These are phyloP conservation scores for Catocala sponsa DNA, from an alignment of 2,888 invertebrate genomes.

Conservation along the genomic window DNA sequence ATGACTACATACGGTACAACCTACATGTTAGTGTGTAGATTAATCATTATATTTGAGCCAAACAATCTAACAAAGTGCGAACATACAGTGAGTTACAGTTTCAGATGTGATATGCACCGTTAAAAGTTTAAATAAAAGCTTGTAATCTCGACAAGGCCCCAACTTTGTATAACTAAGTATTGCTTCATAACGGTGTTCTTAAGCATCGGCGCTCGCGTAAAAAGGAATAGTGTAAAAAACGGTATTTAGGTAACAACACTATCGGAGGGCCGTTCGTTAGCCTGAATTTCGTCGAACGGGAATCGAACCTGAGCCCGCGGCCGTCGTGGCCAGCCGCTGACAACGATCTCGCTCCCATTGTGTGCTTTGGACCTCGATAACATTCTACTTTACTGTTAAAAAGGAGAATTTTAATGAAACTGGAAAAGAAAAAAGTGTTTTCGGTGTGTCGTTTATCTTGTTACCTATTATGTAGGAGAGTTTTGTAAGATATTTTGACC, in stretches of 20 bases:
- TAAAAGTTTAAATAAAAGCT: slow-evolving; percentile 14
- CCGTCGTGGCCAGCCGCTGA: slow-evolving; percentile 72
- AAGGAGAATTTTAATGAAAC: slow-evolving; percentile 71
- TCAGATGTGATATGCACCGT: slow-evolving; percentile 6
- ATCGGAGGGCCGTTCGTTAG: slow-evolving; percentile 74
- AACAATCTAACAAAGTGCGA: slow-evolving; percentile 24
- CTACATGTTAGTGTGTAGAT: too few relatives aligned
- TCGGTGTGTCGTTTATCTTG: slow-evolving; percentile 29
- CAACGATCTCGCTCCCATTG: slow-evolving; percentile 83
- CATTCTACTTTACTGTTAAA: slow-evolving; percentile 71
- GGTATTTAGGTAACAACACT: slow-evolving; percentile 68
- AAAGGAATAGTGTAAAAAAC: slow-evolving; percentile 61
- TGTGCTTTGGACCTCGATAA: slow-evolving; percentile 77
- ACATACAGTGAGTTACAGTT: slow-evolving; percentile 63
- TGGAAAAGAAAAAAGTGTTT: slow-evolving; percentile 20
- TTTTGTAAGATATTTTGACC: slow-evolving; percentile 2
- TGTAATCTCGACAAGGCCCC: slow-evolving; percentile 3
- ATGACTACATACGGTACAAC: too few relatives aligned
- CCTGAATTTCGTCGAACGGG: slow-evolving; percentile 80
- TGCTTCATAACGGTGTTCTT: slow-evolving; percentile 42
- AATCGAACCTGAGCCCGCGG: slow-evolving; percentile 73
- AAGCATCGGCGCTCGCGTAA: slow-evolving; percentile 28
- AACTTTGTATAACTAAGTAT: slow-evolving; percentile 23
- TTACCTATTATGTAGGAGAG: not conserved
- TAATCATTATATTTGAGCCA: too few relatives aligned